Conservation (phyloP, 2,888 invertebrate genomes). For the Pammene aurita region DNA sequence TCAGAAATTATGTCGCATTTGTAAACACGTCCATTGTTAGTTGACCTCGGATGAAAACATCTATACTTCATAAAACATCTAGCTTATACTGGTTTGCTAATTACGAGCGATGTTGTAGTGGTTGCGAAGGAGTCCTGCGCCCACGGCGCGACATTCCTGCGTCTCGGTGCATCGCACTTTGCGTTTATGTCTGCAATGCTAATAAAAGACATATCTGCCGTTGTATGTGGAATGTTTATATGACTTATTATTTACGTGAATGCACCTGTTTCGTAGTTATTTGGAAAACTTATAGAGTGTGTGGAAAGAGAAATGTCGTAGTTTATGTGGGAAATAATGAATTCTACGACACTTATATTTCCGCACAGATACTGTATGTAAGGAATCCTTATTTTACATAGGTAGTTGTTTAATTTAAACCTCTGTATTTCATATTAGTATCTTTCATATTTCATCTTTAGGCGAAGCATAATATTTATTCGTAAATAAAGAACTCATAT, state of each 20-base stretch:
- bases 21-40: background rate
- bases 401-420: no score
- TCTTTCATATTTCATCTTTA: no score
- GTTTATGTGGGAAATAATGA: no score
- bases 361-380: no score
- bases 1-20: background rate
- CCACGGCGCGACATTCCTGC: slow-evolving; percentile 28
- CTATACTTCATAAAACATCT: background rate
- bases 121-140: slow-evolving; percentile 16
- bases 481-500: no score
- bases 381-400: no score
- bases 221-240: slow-evolving; percentile 5
- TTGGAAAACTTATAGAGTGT: background rate
- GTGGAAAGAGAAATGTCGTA: no score
- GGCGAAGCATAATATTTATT: no score
- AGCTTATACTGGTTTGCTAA: background rate
- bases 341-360: no score
- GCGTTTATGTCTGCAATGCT: slow-evolving; percentile 23
- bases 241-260: background rate
- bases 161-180: slow-evolving; percentile 29
- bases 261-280: slow-evolving; percentile 1
- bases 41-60: background rate
- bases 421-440: no score
- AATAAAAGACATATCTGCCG: slow-evolving; percentile 18
- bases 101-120: background rate